Conservation (phyloP, 2,888 invertebrate species). For the Poecilobothrus nobilitatus region DNA sequence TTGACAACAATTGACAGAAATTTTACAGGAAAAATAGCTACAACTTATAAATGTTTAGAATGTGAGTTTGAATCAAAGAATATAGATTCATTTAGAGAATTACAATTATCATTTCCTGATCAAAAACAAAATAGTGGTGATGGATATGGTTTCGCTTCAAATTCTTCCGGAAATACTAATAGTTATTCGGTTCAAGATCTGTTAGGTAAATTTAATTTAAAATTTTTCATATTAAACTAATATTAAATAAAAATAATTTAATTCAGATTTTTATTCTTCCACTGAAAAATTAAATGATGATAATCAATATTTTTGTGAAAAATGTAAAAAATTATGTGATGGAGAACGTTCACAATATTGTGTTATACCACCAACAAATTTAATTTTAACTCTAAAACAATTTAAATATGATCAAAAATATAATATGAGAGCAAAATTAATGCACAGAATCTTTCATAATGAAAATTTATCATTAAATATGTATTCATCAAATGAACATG, state of each 20-base stretch:
- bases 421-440: slow-evolving; percentile 69
- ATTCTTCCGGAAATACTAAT: slow-evolving; percentile 32
- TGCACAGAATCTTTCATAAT: slow-evolving; percentile 58
- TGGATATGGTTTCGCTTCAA: not conserved
- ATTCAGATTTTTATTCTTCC: slow-evolving; percentile 59
- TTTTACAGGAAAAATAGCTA: slow-evolving; percentile 68
- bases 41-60: slow-evolving; percentile 63
- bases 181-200: slow-evolving; percentile 65
- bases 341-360: slow-evolving; percentile 64
- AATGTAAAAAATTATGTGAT: slow-evolving; percentile 64
- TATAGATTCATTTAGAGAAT: slow-evolving; percentile 70
- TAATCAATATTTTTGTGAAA: slow-evolving; percentile 73
- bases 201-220: not conserved
- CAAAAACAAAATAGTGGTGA: slow-evolving; percentile 30
- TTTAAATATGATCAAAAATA: slow-evolving; percentile 66
- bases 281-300: slow-evolving; percentile 71
- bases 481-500: slow-evolving; percentile 14
- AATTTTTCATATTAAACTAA: too few species aligned
- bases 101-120: slow-evolving; percentile 68
- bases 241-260: not conserved
- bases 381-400: slow-evolving; percentile 72
- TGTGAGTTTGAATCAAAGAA: slow-evolving; percentile 66
- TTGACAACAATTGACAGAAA: slow-evolving; percentile 51
- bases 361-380: slow-evolving; percentile 63
- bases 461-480: slow-evolving; percentile 45